phyloP scores from a whole-genome alignment of 92 coral and sea anemone species.

The Phymanthus crucifer region DNA sequence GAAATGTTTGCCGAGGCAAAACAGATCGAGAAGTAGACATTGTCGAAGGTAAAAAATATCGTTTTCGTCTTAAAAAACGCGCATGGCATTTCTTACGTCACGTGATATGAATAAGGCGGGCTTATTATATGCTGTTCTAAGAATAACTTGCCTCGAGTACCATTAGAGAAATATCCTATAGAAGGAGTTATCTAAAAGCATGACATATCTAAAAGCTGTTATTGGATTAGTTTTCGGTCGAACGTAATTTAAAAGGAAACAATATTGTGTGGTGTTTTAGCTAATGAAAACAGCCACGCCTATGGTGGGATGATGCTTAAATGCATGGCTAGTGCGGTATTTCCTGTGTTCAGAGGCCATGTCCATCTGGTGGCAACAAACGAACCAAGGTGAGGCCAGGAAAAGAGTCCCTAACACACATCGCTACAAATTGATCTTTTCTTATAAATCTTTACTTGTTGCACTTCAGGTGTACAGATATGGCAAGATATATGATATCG shows the following conservation, averaged over 20 bases:
- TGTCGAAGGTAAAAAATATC: too few species aligned
- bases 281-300: not conserved
- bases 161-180: too few species aligned
- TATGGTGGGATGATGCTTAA: not conserved
- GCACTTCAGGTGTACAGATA: not conserved
- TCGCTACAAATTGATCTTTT: not conserved
- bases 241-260: not conserved
- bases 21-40: too few species aligned
- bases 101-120: too few species aligned
- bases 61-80: too few species aligned
- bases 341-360: not conserved
- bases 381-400: not conserved
- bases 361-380: not conserved
- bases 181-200: too few species aligned
- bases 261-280: not conserved
- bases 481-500: not conserved
- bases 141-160: too few species aligned
- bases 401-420: not conserved
- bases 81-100: too few species aligned
- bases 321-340: not conserved
- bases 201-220: not conserved
- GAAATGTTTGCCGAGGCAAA: too few species aligned
- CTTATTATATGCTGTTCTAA: too few species aligned
- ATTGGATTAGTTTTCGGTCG: not conserved
- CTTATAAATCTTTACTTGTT: not conserved